A percentile compares a stretch with the other conserved stretches of the same genome.
Conservation (phyloP, 2,888 invertebrate genomes). For the Tetragonisca angustula region DNA sequence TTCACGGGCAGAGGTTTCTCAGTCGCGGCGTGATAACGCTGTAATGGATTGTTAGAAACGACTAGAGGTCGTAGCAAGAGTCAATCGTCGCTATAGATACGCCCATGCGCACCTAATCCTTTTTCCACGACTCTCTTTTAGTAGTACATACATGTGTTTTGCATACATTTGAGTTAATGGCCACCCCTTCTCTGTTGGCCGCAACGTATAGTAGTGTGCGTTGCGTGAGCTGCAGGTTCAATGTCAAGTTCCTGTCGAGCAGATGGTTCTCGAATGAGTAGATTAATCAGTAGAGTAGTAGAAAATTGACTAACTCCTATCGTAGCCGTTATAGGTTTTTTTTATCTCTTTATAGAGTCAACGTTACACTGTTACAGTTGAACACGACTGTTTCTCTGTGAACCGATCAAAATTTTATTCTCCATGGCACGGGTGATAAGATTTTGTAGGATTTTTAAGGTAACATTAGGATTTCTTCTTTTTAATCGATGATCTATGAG, state of each 20-base stretch:
- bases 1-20: slow-evolving; percentile 33
- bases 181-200: background rate
- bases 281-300: background rate
- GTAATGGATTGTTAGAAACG: slow-evolving; percentile 63
- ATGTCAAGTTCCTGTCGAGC: slow-evolving; percentile 62
- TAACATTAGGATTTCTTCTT: background rate
- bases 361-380: no score
- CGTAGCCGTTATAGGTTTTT: background rate
- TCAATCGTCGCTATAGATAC: slow-evolving; percentile 61
- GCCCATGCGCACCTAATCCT: slow-evolving; percentile 57
- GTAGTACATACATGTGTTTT: slow-evolving; percentile 40
- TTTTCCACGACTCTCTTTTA: background rate
- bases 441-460: background rate
- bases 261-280: slow-evolving; percentile 29
- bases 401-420: background rate
- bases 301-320: background rate
- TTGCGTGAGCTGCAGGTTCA: slow-evolving; percentile 54
- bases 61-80: slow-evolving; percentile 67
- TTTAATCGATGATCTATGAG: background rate
- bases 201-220: slow-evolving; percentile 19
- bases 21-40: slow-evolving; percentile 54
- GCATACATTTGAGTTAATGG: slow-evolving; percentile 55
- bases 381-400: no score
- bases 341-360: background rate
- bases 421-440: background rate